These are phyloP conservation scores for Mya arenaria DNA, from an alignment of 1,140 invertebrate genomes.

Conservation along the genomic window DNA sequence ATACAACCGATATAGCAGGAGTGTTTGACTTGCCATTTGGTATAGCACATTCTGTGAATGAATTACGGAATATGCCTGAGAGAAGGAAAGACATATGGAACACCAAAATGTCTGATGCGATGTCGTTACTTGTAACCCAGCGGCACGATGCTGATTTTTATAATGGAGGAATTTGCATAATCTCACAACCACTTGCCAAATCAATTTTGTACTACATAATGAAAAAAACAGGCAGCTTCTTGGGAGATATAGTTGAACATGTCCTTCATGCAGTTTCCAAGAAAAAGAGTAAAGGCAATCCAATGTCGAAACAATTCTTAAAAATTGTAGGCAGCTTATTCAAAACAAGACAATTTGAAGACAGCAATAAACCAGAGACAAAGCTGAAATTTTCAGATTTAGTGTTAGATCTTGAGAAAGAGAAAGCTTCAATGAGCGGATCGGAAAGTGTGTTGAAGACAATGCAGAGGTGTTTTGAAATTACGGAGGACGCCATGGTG, in stretches of 20 bases:
- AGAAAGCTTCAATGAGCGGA: neutral
- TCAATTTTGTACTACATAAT: conserved; percentile 5
- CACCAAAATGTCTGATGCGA: conserved; percentile 13
- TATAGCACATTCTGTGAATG: conserved; percentile 2
- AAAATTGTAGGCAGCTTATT: conserved; percentile 42
- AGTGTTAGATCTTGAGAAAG: conserved; percentile 5
- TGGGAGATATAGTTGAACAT: conserved; percentile 23
- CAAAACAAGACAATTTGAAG: conserved; percentile 29
- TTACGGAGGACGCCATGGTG: conserved; percentile 42
- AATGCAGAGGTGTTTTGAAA: conserved; percentile 30
- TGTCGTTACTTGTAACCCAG: conserved; percentile 16
- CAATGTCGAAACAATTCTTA: conserved; percentile 36
- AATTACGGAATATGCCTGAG: neutral
- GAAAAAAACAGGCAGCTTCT: neutral
- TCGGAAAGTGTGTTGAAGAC: neutral
- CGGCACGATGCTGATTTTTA: neutral
- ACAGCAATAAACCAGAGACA: conserved; percentile 6
- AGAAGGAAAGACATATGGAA: conserved; percentile 1
- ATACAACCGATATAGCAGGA: neutral
- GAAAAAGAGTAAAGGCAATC: conserved; percentile 7
- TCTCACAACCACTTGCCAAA: conserved; percentile 35
- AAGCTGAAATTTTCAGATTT: conserved; percentile 36
- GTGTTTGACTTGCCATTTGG: conserved; percentile 4
- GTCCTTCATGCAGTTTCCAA: neutral
- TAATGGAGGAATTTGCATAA: conserved; percentile 9